A percentile compares a stretch with the other conserved stretches of the same genome.
phyloP scores from a whole-genome alignment of 2,113 vertebrate species.

The Prolemur simus region DNA sequence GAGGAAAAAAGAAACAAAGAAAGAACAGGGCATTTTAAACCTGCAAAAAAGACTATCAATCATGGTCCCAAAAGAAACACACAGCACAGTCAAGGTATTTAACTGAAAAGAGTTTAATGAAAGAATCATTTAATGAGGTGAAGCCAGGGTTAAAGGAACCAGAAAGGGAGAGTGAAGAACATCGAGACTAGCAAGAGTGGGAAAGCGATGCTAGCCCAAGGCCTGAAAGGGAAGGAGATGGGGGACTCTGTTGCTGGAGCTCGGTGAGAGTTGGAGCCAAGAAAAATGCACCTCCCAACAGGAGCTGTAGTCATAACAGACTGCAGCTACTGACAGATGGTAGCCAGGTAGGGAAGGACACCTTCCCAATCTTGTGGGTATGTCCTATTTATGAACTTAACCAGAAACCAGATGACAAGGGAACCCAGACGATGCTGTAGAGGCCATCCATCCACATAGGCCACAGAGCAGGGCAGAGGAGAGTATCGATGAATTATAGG shows the following conservation, averaged over 20 bases:
- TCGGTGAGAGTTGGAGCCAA: not conserved
- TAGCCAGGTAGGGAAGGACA: not conserved
- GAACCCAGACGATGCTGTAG: not conserved
- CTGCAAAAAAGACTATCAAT: not conserved
- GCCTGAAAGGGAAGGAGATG: not conserved
- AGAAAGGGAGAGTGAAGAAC: not conserved
- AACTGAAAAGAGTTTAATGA: not conserved
- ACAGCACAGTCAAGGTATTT: not conserved
- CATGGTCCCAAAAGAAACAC: not conserved
- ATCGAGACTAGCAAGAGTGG: not conserved
- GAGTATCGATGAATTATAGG: not conserved
- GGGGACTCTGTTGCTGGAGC: not conserved
- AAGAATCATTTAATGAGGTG: not conserved
- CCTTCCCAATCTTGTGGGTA: not conserved
- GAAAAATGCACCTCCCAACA: not conserved
- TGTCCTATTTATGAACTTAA: not conserved
- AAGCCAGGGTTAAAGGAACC: not conserved
- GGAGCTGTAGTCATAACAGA: not conserved
- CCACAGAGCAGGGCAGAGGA: not conserved
- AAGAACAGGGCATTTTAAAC: not conserved
- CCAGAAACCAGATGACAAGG: not conserved
- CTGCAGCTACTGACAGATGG: not conserved
- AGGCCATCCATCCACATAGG: not conserved
- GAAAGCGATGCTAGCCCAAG: not conserved
- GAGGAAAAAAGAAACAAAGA: not conserved